Evolutionary conservation across 2,888 invertebrate species (phyloP), one percentile per base, ranked within the genome.

Genomic region (Cheilosia vulpina): DNA sequence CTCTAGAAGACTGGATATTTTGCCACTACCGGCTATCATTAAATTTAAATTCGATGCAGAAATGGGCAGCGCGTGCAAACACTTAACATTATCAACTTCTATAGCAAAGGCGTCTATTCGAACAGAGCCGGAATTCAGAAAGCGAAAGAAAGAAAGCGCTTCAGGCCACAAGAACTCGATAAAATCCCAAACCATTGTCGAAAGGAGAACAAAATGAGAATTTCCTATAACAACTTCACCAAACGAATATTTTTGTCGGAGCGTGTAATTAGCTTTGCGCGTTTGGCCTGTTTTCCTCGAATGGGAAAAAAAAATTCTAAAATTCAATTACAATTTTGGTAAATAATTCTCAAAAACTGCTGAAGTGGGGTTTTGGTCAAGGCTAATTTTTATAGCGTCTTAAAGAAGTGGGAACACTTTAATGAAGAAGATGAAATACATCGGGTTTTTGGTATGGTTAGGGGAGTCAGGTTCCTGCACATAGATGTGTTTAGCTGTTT

Each of bases 251-350:
- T 15, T 19, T 50, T 72, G 17, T 41, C n/a, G 41, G n/a, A 27
- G 41, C 15, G 27, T n/a, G 13, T 60, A 72, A 62, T 72, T 72
- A 60, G 52, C 7, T 72, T 72, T 62, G 52, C 11, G 24, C 50
- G 47, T 38, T n/a, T 5, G n/a, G 15, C n/a, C 17, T 60, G 41
- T 60, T 60, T 31, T 60, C 41, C 7, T 19, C n/a, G 4, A 11
- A 27, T 7, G 52, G 41, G 52, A 60, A 60, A 52, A 27, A 38
- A 41, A 41, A 62, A 52, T 50, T 52, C 19, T 13, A 72, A 60
- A 60, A 72, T 62, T 72, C 71, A 71, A 71, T 71, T 71, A 72
- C 60, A 19, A 47, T 41, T 15, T 72, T 52, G 9, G 15, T 15
- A 50, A 38, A 15, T 21, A 50, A 52, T 72, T 52, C 15, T 9